Percentiles rank a stretch among this genome's conserved stretches.
Conservation (phyloP, 2,888 invertebrate genomes). For the Epiblema foenella region DNA sequence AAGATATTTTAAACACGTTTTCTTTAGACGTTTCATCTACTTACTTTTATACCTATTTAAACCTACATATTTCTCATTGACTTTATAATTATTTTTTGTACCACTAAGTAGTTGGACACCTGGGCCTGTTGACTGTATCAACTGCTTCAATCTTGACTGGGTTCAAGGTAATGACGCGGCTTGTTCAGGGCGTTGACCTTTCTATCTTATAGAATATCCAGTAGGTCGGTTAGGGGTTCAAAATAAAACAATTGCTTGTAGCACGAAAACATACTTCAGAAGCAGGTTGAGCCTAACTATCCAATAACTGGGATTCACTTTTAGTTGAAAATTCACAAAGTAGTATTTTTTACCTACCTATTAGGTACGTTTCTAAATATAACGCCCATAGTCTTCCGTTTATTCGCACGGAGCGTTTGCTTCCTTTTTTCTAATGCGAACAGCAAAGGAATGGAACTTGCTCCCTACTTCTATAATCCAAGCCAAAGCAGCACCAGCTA, state of each 20-base stretch:
- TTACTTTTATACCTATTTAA: not conserved
- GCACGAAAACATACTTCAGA: not conserved
- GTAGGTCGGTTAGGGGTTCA: not conserved
- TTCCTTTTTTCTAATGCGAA: no score
- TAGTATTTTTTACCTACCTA: no score
- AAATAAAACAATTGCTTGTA: not conserved
- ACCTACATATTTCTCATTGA: not conserved
- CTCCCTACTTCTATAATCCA: no score
- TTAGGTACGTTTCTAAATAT: not conserved
- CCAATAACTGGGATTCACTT: not conserved
- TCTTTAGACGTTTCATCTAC: not conserved
- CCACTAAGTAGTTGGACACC: slow-evolving; percentile 31
- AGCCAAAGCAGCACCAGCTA: no score
- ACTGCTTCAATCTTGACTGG: slow-evolving; percentile 23
- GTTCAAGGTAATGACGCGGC: slow-evolving; percentile 39
- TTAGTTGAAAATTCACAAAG: not conserved
- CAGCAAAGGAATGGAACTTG: no score
- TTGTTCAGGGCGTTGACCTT: slow-evolving; percentile 31
- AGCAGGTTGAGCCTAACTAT: not conserved
- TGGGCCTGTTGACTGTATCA: slow-evolving; percentile 26
- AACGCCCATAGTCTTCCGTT: not conserved
- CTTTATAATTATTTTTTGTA: slow-evolving; percentile 14
- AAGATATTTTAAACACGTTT: not conserved
- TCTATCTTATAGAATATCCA: not conserved
- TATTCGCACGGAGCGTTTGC: no score